These are phyloP conservation scores for Carposina sasakii DNA, from an alignment of 1,140 invertebrate species.

Conservation along the genomic window DNA sequence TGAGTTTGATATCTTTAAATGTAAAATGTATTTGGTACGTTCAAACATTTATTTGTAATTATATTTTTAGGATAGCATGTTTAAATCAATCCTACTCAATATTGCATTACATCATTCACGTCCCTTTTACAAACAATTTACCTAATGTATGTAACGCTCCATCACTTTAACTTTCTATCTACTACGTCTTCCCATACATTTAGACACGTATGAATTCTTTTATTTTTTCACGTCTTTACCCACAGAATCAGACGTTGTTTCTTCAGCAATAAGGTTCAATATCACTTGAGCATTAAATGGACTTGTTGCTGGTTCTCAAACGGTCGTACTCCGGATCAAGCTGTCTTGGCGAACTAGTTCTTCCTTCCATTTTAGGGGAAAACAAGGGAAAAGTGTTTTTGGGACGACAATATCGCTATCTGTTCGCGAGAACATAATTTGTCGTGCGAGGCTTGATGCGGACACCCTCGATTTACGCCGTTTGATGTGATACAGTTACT, in stretches of 20 bases:
- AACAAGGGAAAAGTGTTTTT: conserved; percentile 54
- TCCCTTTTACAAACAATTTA: conserved; percentile 28
- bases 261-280: conserved; percentile 24
- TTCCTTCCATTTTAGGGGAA: conserved; percentile 44
- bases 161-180: conserved; percentile 39
- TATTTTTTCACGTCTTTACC: conserved; percentile 14
- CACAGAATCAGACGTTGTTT: conserved; percentile 27
- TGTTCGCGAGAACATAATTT: conserved; percentile 44
- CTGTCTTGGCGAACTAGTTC: conserved; percentile 50
- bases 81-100: too few species aligned
- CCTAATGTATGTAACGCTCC: conserved; percentile 29
- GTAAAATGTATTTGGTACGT: too few species aligned
- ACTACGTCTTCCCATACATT: conserved; percentile 25
- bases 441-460: conserved; percentile 39
- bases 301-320: conserved; percentile 51
- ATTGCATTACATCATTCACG: conserved; percentile 14
- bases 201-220: conserved; percentile 36
- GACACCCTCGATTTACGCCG: conserved; percentile 34
- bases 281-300: conserved; percentile 25
- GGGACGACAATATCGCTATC: conserved; percentile 42
- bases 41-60: too few species aligned
- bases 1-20: too few species aligned
- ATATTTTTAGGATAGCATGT: too few species aligned
- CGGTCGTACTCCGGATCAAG: conserved; percentile 43
- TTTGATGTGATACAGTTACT: conserved; percentile 25